These are phyloP conservation scores for Allolobophora icterica DNA, from an alignment of 2,888 invertebrate genomes.

Conservation along the genomic window DNA sequence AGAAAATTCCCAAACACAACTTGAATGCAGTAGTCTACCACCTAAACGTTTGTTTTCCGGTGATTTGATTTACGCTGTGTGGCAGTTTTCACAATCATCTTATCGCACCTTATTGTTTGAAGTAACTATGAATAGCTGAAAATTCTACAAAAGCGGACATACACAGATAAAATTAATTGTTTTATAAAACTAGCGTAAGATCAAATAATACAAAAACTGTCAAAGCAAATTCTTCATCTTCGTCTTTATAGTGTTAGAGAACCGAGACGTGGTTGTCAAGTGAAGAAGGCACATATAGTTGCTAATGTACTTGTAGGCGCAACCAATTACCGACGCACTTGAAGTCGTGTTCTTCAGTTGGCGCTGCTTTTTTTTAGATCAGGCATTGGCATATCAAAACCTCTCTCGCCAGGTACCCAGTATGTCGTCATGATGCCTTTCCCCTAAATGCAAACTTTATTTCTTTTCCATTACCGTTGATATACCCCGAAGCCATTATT, in stretches of 20 bases:
- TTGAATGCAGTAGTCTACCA: too few relatives aligned
- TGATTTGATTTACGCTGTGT: too few relatives aligned
- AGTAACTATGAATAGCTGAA: too few relatives aligned
- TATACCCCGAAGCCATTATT: not conserved
- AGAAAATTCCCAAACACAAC: too few relatives aligned
- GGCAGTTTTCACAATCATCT: too few relatives aligned
- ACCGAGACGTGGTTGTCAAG: not conserved
- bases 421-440: conserved; percentile 34
- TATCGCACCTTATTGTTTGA: too few relatives aligned
- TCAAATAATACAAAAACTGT: not conserved
- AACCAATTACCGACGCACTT: not conserved
- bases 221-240: not conserved
- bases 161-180: too few relatives aligned
- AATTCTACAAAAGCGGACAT: too few relatives aligned
- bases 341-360: conserved; percentile 27
- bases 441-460: conserved; percentile 4
- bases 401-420: conserved; percentile 29
- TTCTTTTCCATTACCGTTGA: too few relatives aligned
- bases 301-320: not conserved
- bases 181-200: not conserved
- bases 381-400: conserved; percentile 31
- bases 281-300: not conserved
- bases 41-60: too few relatives aligned
- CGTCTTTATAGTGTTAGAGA: not conserved
- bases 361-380: conserved; percentile 25